Evolutionary conservation across 2,113 vertebrate genomes (phyloP), one percentile per base, ranked within the genome.

Genomic region (Tragelaphus scriptus): DNA sequence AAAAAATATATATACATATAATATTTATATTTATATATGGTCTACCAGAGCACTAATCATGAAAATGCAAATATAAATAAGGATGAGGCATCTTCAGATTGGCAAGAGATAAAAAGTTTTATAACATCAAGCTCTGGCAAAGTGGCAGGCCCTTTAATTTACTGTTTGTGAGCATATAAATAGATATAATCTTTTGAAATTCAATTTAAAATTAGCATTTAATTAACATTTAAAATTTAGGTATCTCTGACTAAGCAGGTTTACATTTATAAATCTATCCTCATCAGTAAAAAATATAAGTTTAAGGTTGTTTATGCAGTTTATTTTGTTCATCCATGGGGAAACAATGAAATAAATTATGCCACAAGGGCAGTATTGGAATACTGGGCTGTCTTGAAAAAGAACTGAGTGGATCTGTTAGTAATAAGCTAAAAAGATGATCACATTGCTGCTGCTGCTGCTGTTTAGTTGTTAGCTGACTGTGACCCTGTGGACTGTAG

Each of bases 201-300:
- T 6, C n/a, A 44, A 51, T n/a, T 84, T 89, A 82, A 55, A 79
- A 89, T 95, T 80, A 65, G 58, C 32, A 82, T 88, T 75, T 92
- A 84, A 63, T 84, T 85, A 96, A 86, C 58, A 90, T 79, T 96
- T 85, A 63, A 94, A 89, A 92, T 85, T 36, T 59, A 44, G 8
- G 17, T 65, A 59, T 51, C 19, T 95, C 61, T 92, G 75, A 85
- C 51, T 59, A 85, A 96, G 63, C 58, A 81, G 16, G 26, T 97
- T 93, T 79, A 25, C 19, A 23, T 90, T 85, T 85, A 89, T 15
- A 85, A 87, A 85, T 53, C 30, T 84, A 14, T 87, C 9, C 32
- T 97, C n/a, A 36, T 63, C 30, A 75, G 9, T 84, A 30, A 40
- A 19, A 36, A 5, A 86, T 51, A 25, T 0, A 61, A 25, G 11